A percentile compares a stretch with the other conserved stretches of the same genome.
Conservation (phyloP, 2,797 vertebrate species). For the Enteromius fasciolatus region DNA sequence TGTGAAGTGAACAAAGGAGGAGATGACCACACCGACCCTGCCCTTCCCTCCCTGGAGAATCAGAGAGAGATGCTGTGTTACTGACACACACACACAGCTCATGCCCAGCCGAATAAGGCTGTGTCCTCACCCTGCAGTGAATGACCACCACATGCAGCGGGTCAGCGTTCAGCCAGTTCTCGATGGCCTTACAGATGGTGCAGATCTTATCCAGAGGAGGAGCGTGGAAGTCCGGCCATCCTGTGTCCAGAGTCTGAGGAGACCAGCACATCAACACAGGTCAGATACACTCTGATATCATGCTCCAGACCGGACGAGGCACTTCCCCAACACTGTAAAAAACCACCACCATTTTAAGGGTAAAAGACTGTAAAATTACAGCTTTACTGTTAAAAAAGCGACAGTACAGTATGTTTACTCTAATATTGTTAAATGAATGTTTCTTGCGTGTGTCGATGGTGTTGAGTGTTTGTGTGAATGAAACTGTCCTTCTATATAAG, state of each 20-base stretch:
- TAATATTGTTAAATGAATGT: too few relatives aligned
- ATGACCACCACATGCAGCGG: slow-evolving; percentile 92
- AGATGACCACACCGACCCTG: slow-evolving; percentile 92
- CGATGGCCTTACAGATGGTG: slow-evolving; percentile 95
- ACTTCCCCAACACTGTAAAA: not conserved
- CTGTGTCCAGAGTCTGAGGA: slow-evolving; percentile 88
- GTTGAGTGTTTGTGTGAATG: too few relatives aligned
- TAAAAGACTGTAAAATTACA: not conserved
- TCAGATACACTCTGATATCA: slow-evolving; percentile 4
- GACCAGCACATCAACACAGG: slow-evolving; percentile 50
- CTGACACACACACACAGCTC: not conserved
- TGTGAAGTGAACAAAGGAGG: slow-evolving; percentile 94
- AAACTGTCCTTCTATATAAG: too few relatives aligned
- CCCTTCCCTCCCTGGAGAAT: slow-evolving; percentile 88
- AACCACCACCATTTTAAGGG: not conserved
- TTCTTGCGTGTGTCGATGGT: too few relatives aligned
- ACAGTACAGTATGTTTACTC: not conserved
- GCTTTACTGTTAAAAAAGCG: too few relatives aligned
- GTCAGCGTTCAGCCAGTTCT: slow-evolving; percentile 90
- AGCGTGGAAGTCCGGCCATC: slow-evolving; percentile 95
- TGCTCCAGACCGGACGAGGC: slow-evolving; percentile 16
- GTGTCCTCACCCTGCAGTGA: slow-evolving; percentile 88
- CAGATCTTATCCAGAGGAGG: slow-evolving; percentile 94
- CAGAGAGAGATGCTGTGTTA: not conserved
- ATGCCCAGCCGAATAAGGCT: not conserved